These are phyloP conservation scores for Oegoconia quadripuncta DNA, from an alignment of 2,888 invertebrate species.

Conservation along the genomic window DNA sequence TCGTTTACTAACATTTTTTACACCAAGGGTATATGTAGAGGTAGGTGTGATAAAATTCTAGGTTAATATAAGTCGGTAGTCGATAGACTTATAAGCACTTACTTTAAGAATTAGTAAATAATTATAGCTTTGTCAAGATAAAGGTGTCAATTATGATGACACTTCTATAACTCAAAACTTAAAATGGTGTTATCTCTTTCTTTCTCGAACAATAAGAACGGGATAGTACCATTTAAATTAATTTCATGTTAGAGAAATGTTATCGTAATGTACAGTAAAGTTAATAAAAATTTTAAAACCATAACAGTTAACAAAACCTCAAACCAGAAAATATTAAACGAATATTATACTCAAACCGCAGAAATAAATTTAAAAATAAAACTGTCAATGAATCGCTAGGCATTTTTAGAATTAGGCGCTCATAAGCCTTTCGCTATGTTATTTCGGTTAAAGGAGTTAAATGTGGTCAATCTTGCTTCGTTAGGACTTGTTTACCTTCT, in stretches of 20 bases:
- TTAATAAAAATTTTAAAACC: not conserved
- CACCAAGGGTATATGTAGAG: too few species aligned
- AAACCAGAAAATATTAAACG: conserved; percentile 6
- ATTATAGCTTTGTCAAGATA: too few species aligned
- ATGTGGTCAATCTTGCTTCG: conserved; percentile 54
- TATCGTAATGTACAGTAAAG: not conserved
- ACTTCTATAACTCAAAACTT: too few species aligned
- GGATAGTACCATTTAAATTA: too few species aligned
- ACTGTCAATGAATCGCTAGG: conserved; percentile 41
- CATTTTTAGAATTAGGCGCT: conserved; percentile 65
- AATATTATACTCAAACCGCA: conserved; percentile 40
- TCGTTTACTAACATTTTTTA: too few species aligned
- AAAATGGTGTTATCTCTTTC: too few species aligned
- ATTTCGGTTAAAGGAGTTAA: conserved; percentile 64
- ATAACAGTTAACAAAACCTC: not conserved
- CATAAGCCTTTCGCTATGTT: conserved; percentile 68
- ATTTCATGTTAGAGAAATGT: not conserved
- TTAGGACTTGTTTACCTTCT: conserved; percentile 65
- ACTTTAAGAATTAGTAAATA: too few species aligned
- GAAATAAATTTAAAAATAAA: conserved; percentile 47
- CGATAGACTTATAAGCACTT: too few species aligned
- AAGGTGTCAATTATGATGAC: too few species aligned
- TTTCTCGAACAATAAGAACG: too few species aligned
- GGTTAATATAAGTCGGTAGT: too few species aligned
- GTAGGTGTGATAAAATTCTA: too few species aligned